Percentiles rank a stretch among this genome's conserved stretches.
Evolutionary conservation across 2,797 vertebrate genomes (phyloP).

Genomic region (Periparus ater): DNA sequence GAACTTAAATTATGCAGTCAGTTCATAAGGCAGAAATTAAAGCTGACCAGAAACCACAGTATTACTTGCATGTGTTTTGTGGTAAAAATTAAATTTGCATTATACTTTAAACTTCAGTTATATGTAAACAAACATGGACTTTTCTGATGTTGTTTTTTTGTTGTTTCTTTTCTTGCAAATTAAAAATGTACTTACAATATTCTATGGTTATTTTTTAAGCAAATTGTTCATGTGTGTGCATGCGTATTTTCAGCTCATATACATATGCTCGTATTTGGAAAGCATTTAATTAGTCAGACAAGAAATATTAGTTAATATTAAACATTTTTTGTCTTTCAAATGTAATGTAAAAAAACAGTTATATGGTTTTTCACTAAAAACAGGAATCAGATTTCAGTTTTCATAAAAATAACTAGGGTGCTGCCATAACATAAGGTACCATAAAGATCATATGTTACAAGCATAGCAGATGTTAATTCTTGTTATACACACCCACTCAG

Average conservation of each 20-base stretch:
- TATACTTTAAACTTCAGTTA: background rate
- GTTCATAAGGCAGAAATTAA: background rate
- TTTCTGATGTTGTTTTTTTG: background rate
- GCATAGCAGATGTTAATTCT: background rate
- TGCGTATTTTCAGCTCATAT: background rate
- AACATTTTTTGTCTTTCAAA: background rate
- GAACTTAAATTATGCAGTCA: background rate
- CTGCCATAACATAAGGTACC: background rate
- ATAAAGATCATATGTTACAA: background rate
- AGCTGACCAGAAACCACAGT: background rate
- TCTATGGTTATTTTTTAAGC: background rate
- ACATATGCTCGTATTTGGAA: background rate
- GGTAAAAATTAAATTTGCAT: background rate
- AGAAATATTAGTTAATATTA: background rate
- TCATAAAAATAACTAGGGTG: background rate
- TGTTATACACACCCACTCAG: background rate
- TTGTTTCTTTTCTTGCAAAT: background rate
- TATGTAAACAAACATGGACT: background rate
- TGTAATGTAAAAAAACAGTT: background rate
- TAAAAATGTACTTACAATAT: background rate
- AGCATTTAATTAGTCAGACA: background rate
- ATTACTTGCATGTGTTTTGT: background rate
- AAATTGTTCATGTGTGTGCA: background rate
- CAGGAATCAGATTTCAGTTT: background rate
- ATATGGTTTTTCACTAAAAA: background rate